phyloP scores from a whole-genome alignment of 2,113 vertebrate genomes.

The Ceyx cyanopectus region DNA sequence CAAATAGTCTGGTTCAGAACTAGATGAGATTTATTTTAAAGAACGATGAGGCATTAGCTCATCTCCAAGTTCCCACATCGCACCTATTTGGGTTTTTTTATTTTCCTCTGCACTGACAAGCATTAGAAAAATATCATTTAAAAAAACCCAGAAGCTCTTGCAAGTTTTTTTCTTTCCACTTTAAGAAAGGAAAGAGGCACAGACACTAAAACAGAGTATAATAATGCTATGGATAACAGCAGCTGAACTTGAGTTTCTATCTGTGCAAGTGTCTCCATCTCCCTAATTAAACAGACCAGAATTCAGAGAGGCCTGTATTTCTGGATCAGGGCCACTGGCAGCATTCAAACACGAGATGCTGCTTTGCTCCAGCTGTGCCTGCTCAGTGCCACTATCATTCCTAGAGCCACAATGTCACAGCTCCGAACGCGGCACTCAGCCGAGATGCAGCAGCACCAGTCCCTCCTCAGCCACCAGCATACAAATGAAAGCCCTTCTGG shows the following conservation, averaged over 20 bases:
- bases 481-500: slow-evolving; percentile 4
- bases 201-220: not conserved
- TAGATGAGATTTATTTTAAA: not conserved
- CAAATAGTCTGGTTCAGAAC: not conserved
- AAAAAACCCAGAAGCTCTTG: not conserved
- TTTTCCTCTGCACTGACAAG: not conserved
- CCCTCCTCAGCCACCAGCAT: slow-evolving; percentile 8
- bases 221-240: not conserved
- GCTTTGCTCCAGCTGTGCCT: slow-evolving; percentile 64
- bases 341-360: not conserved
- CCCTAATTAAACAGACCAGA: not conserved
- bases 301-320: not conserved
- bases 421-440: not conserved
- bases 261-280: not conserved
- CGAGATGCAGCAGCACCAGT: not conserved
- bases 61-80: not conserved
- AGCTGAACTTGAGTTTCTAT: not conserved
- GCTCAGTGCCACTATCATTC: not conserved
- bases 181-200: not conserved
- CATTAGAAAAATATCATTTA: not conserved
- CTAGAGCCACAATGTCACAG: slow-evolving; percentile 13
- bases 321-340: not conserved
- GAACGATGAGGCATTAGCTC: not conserved
- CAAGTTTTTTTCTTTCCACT: not conserved
- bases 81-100: not conserved